phyloP scores from a whole-genome alignment of 2,888 invertebrate genomes.

The Amiota minor region DNA sequence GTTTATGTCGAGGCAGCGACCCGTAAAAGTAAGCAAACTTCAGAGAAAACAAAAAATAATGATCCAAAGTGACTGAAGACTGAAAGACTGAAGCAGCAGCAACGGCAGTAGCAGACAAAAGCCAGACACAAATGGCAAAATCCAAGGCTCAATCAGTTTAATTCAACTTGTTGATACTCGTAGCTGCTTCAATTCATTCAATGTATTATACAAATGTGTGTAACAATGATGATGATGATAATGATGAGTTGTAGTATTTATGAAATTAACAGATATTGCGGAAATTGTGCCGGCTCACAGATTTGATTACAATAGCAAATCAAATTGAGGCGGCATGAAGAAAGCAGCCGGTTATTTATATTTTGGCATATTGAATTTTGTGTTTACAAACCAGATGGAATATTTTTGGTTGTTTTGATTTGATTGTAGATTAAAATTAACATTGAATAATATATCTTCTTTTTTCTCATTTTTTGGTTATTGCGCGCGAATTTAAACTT shows the following conservation, averaged over 20 bases:
- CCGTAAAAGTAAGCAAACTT: constrained; percentile 48
- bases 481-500: constrained; percentile 19
- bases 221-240: constrained; percentile 58
- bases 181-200: constrained; percentile 1
- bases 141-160: neutral
- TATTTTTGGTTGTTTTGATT: constrained; percentile 13
- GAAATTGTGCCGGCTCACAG: constrained; percentile 13
- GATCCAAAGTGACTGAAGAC: neutral
- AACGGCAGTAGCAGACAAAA: no score
- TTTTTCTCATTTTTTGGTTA: constrained; percentile 37
- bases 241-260: constrained; percentile 46
- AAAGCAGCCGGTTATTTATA: constrained; percentile 27
- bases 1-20: constrained; percentile 48
- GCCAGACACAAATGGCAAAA: no score
- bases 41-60: neutral
- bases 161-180: neutral
- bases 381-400: constrained; percentile 18
- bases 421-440: constrained; percentile 50
- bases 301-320: constrained; percentile 7
- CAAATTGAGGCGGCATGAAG: no score
- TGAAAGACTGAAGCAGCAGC: neutral
- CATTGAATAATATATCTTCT: constrained; percentile 36
- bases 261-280: constrained; percentile 24
- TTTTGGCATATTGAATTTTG: constrained; percentile 40
- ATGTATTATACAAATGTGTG: neutral